Evolutionary conservation across 2,888 invertebrate genomes (phyloP), one percentile per base, ranked within the genome.

Genomic region (Asteroscopus sphinx): DNA sequence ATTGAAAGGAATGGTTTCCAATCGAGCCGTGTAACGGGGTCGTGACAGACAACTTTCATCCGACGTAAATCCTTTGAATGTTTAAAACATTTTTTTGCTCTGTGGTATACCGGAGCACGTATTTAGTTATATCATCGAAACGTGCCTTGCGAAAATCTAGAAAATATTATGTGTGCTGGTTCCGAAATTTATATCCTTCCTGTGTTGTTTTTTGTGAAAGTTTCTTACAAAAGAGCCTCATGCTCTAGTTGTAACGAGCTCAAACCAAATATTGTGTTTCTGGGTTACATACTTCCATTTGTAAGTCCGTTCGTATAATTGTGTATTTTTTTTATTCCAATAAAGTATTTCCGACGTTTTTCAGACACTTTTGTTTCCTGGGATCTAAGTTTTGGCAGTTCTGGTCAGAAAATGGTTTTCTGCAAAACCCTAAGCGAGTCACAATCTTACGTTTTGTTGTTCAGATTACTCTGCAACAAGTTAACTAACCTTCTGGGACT

Each of bases 41-140:
- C 76, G 59, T 42, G 53, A 51, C 52, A 42, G 53, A 61, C 73
- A 45, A 74, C 75, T 74, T 74, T 74, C 73, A 67, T 75, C 40
- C 13, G 44, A 42, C 12, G 39, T 21, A 11, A 39, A 55, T 64
- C 63, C 46, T 45, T 42, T 8, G 37, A 42, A 67, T 59, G 49
- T 47, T 40, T 55, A 56, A 57, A 32, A 21, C 21, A 17, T 30
- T 62, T 55, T n/a, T 44, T 51, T 51, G 49, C 21, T 33, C 36
- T 26, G 66, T 48, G 39, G 42, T 37, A 36, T 51, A 47, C 21
- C 30, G 11, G 11, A 21, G 9, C 64, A 68, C 48, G 48, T 58
- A 36, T 39, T 26, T 39, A n/a, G 52, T 58, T 68, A 68, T 47
- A 47, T 68, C 53, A 58, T 17, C 4, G 3, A 16, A 11, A 44